Conservation (phyloP, 2,888 invertebrate genomes). For the Andrena bucephala region DNA sequence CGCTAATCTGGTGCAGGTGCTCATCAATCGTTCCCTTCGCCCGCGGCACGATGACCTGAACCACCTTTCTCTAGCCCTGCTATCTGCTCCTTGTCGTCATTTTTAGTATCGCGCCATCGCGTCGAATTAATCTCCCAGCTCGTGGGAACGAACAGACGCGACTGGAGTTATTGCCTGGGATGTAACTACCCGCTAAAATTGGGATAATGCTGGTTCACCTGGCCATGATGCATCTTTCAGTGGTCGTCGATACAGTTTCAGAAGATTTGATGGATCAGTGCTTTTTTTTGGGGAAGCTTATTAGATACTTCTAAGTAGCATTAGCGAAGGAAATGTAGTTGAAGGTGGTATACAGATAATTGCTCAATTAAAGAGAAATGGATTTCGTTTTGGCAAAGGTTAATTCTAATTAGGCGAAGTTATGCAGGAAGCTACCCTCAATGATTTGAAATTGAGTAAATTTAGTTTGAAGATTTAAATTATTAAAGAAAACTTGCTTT, state of each 20-base stretch:
- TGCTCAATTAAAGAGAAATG: too few species aligned
- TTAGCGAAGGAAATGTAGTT: too few species aligned
- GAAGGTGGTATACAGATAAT: too few species aligned
- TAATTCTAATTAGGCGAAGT: too few species aligned
- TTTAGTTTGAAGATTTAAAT: too few species aligned
- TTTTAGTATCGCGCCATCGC: slow-evolving; percentile 50
- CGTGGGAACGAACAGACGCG: slow-evolving; percentile 30
- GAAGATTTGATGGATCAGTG: not conserved
- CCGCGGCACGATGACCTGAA: slow-evolving; percentile 47
- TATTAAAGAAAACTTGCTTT: too few species aligned
- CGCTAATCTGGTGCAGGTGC: slow-evolving; percentile 75
- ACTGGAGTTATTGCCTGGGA: slow-evolving; percentile 13
- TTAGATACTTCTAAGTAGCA: not conserved
- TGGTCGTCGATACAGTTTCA: slow-evolving; percentile 2
- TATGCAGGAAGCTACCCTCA: too few species aligned
- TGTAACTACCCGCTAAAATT: not conserved
- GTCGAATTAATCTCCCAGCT: slow-evolving; percentile 43
- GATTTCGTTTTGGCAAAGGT: too few species aligned
- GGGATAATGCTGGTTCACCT: slow-evolving; percentile 8
- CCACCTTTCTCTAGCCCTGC: slow-evolving; percentile 30
- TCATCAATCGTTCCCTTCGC: slow-evolving; percentile 72
- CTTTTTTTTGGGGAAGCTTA: not conserved
- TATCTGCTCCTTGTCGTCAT: slow-evolving; percentile 57
- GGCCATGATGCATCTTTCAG: slow-evolving; percentile 19
- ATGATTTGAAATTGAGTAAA: too few species aligned